Conservation (phyloP, 2,888 invertebrate genomes). For the Cremastobaeus sp. region DNA sequence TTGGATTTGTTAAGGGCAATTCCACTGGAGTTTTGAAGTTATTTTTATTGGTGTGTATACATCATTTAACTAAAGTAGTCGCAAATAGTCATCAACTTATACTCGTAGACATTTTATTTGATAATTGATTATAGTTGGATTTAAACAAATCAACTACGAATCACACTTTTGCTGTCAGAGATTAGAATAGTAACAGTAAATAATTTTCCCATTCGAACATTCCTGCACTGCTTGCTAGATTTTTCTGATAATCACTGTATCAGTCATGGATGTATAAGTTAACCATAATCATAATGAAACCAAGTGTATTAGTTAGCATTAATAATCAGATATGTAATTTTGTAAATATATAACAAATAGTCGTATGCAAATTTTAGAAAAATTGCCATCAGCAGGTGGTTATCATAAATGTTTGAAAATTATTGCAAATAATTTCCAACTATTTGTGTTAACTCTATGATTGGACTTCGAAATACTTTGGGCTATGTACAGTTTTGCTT, state of each 20-base stretch:
- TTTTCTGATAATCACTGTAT: slow-evolving; percentile 31
- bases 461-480: slow-evolving; percentile 13
- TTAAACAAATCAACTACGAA: neutral
- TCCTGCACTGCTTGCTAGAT: slow-evolving; percentile 47
- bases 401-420: neutral
- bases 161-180: neutral
- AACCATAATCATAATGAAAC: neutral
- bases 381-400: neutral
- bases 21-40: slow-evolving; percentile 51
- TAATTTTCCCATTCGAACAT: slow-evolving; percentile 11
- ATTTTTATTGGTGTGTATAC: slow-evolving; percentile 56
- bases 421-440: neutral
- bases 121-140: neutral
- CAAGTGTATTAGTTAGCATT: neutral
- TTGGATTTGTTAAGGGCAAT: slow-evolving; percentile 48
- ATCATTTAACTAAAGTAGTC: slow-evolving; percentile 36
- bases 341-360: slow-evolving; percentile 7
- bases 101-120: slow-evolving; percentile 42
- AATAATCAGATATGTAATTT: slow-evolving; percentile 7
- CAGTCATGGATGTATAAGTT: slow-evolving; percentile 11
- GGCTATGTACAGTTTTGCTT: too few relatives aligned
- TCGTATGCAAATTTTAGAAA: neutral
- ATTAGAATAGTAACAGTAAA: slow-evolving; percentile 8
- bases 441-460: neutral
- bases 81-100: slow-evolving; percentile 33